phyloP scores from a whole-genome alignment of 2,888 invertebrate genomes.

The Eretmocerus hayati region DNA sequence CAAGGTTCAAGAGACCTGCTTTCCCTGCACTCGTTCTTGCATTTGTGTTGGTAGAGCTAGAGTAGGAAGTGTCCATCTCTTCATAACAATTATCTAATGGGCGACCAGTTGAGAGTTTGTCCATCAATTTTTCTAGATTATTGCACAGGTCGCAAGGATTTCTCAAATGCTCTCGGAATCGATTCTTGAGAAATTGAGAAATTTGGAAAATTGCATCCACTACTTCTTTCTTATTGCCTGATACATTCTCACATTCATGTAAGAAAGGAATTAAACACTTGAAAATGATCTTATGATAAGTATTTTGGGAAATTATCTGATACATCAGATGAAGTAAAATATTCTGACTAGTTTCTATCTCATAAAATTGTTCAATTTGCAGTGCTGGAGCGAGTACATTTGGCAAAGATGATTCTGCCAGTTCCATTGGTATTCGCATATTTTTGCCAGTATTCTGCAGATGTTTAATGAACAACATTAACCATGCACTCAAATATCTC shows the following conservation, averaged over 20 bases:
- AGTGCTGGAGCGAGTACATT: slow-evolving; percentile 48
- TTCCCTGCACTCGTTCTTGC: slow-evolving; percentile 43
- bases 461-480: slow-evolving; percentile 60
- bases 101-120: background rate
- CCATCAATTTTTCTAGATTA: background rate
- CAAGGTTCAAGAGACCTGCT: slow-evolving; percentile 74
- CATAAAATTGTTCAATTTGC: slow-evolving; percentile 6
- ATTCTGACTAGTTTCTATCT: slow-evolving; percentile 31
- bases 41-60: slow-evolving; percentile 10
- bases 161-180: slow-evolving; percentile 4
- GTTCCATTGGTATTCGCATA: slow-evolving; percentile 54
- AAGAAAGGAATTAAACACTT: background rate
- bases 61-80: slow-evolving; percentile 18
- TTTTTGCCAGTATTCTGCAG: slow-evolving; percentile 47
- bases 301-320: slow-evolving; percentile 1
- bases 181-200: background rate
- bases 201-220: background rate
- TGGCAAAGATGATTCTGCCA: slow-evolving; percentile 57
- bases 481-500: slow-evolving; percentile 59
- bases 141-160: background rate
- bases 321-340: slow-evolving; percentile 41
- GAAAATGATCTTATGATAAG: slow-evolving; percentile 47
- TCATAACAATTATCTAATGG: slow-evolving; percentile 1
- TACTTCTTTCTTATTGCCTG: background rate
- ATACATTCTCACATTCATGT: background rate